Evolutionary conservation across 1,140 invertebrate species (phyloP).

Genomic region (Drosophila bipectinata): DNA sequence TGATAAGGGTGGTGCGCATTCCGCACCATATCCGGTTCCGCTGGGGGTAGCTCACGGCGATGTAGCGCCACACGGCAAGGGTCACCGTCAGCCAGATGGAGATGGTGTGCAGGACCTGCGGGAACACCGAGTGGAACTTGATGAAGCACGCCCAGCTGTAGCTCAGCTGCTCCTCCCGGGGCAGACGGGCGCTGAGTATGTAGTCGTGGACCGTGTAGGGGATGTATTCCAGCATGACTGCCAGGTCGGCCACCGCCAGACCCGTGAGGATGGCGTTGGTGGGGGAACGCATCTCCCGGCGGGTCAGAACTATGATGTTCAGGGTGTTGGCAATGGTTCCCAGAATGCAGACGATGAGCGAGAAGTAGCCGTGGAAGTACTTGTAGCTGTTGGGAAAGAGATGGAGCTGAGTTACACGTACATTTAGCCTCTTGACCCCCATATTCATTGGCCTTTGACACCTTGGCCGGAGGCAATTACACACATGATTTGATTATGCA

Average conservation of each 20-base stretch:
- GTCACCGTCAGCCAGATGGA: conserved; percentile 96
- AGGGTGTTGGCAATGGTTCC: conserved; percentile 96
- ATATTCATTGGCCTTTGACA: conserved; percentile 12
- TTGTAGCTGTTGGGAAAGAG: conserved; percentile 60
- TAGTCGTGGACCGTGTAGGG: conserved; percentile 94
- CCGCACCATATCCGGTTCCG: conserved; percentile 91
- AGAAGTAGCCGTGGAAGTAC: conserved; percentile 79
- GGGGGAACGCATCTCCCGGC: conserved; percentile 93
- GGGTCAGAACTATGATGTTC: conserved; percentile 97
- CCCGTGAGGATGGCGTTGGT: conserved; percentile 95
- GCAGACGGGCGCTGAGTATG: conserved; percentile 84
- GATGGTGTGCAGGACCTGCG: conserved; percentile 94
- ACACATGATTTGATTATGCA: conserved; percentile 61
- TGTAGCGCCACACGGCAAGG: conserved; percentile 96
- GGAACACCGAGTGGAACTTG: conserved; percentile 93
- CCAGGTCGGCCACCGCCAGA: conserved; percentile 94
- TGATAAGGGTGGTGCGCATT: conserved; percentile 88
- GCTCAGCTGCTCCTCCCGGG: conserved; percentile 85
- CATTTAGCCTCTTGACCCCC: neutral
- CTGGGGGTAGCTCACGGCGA: conserved; percentile 93
- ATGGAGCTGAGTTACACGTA: neutral
- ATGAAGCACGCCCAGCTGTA: conserved; percentile 93
- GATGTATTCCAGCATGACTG: conserved; percentile 97
- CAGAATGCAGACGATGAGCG: conserved; percentile 91
- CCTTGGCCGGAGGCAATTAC: conserved; percentile 54